phyloP scores from a whole-genome alignment of 1,140 invertebrate genomes.

The Caerostris darwini region DNA sequence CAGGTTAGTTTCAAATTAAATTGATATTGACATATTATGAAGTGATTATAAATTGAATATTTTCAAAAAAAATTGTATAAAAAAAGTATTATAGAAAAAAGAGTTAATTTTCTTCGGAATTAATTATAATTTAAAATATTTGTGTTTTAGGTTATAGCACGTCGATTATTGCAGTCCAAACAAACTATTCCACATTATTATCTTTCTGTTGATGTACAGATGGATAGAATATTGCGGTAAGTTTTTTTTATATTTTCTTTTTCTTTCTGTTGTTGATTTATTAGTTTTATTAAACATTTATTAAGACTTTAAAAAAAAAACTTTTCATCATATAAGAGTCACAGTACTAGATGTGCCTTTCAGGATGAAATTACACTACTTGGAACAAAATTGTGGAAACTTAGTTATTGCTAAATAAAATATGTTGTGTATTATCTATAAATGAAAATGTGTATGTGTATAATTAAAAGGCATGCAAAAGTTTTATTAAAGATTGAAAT shows the following conservation, averaged over 20 bases:
- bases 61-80: background rate
- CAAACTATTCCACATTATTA: conserved; percentile 98
- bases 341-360: no score
- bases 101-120: background rate
- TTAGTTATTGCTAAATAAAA: no score
- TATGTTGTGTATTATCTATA: no score
- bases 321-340: no score
- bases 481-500: no score
- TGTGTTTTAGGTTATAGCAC: conserved; percentile 89
- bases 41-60: background rate
- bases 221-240: conserved; percentile 88
- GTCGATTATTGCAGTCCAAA: conserved; percentile 95
- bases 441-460: no score
- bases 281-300: no score
- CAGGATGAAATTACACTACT: no score
- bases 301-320: no score
- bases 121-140: background rate
- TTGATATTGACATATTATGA: background rate
- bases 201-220: conserved; percentile 91
- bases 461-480: no score
- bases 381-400: no score
- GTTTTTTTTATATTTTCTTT: conserved; percentile 82
- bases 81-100: background rate
- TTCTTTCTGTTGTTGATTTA: no score
- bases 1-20: conserved; percentile 81